phyloP scores from a whole-genome alignment of 2,888 invertebrate genomes.

The Tachina lurida region DNA sequence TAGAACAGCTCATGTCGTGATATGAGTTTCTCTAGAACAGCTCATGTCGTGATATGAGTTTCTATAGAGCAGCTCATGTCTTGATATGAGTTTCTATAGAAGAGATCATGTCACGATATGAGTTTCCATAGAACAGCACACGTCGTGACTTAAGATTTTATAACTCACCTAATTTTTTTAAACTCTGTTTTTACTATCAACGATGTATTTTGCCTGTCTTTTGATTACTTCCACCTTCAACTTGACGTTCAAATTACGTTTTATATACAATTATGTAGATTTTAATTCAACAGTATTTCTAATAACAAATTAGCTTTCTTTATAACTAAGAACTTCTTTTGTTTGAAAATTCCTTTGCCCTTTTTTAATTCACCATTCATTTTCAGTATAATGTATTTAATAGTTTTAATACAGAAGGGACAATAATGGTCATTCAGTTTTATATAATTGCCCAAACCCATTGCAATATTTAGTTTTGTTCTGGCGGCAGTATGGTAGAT shows the following conservation, averaged over 20 bases:
- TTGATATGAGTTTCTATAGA: no score
- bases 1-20: no score
- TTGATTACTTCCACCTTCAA: no score
- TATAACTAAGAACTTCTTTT: constrained; percentile 9
- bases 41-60: no score
- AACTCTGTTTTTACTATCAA: no score
- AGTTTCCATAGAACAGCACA: no score
- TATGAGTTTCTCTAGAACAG: no score
- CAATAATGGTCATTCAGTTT: constrained; percentile 52
- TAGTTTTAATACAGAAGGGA: constrained; percentile 45
- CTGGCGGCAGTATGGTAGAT: constrained; percentile 35
- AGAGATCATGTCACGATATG: no score
- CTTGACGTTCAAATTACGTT: not conserved
- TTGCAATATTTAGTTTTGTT: constrained; percentile 29
- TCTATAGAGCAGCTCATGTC: no score
- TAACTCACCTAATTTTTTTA: no score
- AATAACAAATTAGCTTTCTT: not conserved
- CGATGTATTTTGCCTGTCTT: no score
- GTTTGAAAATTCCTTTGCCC: constrained; percentile 45
- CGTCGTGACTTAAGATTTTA: no score
- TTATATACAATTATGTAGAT: not conserved
- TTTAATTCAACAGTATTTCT: constrained; percentile 19
- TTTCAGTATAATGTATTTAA: constrained; percentile 26
- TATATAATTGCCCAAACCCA: constrained; percentile 21
- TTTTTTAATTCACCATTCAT: constrained; percentile 21